phyloP scores from a whole-genome alignment of 2,113 vertebrate genomes.

The Mesembrinibis cayennensis region DNA sequence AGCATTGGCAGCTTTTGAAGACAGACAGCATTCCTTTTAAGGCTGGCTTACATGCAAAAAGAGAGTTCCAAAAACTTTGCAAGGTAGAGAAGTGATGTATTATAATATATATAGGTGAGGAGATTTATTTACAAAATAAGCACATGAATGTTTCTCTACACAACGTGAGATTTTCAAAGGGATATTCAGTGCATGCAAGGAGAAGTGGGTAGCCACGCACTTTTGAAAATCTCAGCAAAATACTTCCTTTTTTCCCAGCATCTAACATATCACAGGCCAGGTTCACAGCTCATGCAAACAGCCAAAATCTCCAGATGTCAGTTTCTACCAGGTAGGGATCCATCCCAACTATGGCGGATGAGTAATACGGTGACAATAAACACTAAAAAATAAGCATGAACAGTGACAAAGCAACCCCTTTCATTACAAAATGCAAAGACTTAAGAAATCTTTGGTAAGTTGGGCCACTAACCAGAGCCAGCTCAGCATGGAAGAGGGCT shows the following conservation, averaged over 20 bases:
- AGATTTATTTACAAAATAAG: neutral
- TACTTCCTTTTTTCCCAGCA: neutral
- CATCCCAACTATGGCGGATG: neutral
- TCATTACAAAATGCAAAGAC: conserved; percentile 4
- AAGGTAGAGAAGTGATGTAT: neutral
- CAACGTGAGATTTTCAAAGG: neutral
- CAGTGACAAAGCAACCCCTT: neutral
- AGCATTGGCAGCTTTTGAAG: neutral
- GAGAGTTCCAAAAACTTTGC: neutral
- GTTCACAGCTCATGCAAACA: conserved; percentile 14
- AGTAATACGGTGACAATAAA: neutral
- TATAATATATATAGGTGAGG: neutral
- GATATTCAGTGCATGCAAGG: neutral
- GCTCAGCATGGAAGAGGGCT: conserved; percentile 89
- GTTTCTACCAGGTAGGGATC: neutral
- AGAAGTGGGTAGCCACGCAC: neutral
- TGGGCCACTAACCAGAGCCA: conserved; percentile 89
- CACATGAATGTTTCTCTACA: neutral
- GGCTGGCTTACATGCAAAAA: neutral
- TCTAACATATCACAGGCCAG: neutral
- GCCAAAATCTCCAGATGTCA: neutral
- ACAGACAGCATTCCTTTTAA: neutral
- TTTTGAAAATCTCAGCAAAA: neutral
- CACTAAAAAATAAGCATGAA: neutral
- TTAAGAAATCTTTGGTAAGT: conserved; percentile 46